Evolutionary conservation across 2,888 invertebrate species (phyloP), one percentile per base, ranked within the genome.

Genomic region (Eupithecia abbreviata): DNA sequence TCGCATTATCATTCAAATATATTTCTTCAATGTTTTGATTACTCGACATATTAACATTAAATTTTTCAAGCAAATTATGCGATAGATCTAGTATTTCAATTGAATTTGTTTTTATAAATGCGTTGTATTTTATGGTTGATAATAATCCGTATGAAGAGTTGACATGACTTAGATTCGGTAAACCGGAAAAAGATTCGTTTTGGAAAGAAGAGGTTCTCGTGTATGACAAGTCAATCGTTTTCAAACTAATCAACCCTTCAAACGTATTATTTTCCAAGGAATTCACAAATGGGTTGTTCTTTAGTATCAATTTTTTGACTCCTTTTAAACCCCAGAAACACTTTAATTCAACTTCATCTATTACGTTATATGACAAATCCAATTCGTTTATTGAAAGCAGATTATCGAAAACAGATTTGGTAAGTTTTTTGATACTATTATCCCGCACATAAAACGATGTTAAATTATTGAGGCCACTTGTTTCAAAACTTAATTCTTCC

Each of bases 121-220:
- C 73, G 72, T 82, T 81, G 71, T 77, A 80, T 58, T 72, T 78
- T 70, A 84, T 75, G 45, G 49, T 71, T 0, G 74, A 30, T 72
- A 84, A 75, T 66, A 82, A 79, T 30, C 84, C 80, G 75, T 65
- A 78, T 49, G 84, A 78, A 13, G 80, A 75, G 73, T 84, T 82
- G 3, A 84, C 13, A 51, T 73, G 30, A 12, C 49, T 75, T 0
- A 82, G 72, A 18, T 74, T 65, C 47, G 49, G 12, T n/a, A 81
- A 69, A 43, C 81, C 81, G 15, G 77, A 75, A 74, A 82, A 82
- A 0, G 82, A 82, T 58, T 73, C 73, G 73, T 82, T 82, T 79
- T 76, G 30, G 62, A 75, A 80, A 12, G 42, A 42, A 4, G 66
- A 47, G 9, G 77, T 80, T 67, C 77, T 80, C 1, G 74, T 78